Conservation (phyloP, 2,888 invertebrate genomes). For the Agonopterix alstromeriana region DNA sequence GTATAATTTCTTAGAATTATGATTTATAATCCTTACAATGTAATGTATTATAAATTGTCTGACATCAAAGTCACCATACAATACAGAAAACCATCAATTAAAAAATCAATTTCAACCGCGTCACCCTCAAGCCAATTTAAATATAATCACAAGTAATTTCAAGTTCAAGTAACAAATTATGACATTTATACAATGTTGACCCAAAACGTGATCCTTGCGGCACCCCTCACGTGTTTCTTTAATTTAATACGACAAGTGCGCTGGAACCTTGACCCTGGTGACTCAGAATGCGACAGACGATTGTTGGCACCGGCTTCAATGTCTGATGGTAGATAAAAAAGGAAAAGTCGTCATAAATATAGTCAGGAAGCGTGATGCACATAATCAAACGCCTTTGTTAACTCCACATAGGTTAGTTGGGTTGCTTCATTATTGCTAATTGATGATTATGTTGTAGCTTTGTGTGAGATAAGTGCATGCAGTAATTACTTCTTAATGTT, state of each 20-base stretch:
- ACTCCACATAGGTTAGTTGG: slow-evolving; percentile 2
- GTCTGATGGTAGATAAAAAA: slow-evolving; percentile 21
- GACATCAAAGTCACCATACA: too few species aligned
- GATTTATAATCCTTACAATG: too few species aligned
- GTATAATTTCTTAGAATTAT: too few species aligned
- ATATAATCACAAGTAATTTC: not conserved
- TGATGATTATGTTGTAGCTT: too few species aligned
- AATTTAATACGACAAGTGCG: slow-evolving; percentile 27
- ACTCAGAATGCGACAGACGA: slow-evolving; percentile 8
- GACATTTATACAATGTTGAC: slow-evolving; percentile 16
- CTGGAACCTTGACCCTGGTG: slow-evolving; percentile 21
- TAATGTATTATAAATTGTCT: too few species aligned
- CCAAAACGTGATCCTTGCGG: slow-evolving; percentile 29
- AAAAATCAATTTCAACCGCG: too few species aligned
- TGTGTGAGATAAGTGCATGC: too few species aligned
- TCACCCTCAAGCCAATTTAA: not conserved
- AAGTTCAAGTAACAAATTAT: not conserved
- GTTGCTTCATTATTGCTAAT: too few species aligned
- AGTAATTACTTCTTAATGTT: too few species aligned
- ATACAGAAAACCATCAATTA: too few species aligned
- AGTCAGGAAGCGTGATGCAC: slow-evolving; percentile 23
- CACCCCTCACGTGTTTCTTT: slow-evolving; percentile 26
- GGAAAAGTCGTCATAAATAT: slow-evolving; percentile 29
- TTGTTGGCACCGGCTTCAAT: slow-evolving; percentile 27
- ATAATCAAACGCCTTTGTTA: slow-evolving; percentile 33